Conservation (phyloP, 2,888 invertebrate genomes). For the Embidobia sp. region DNA sequence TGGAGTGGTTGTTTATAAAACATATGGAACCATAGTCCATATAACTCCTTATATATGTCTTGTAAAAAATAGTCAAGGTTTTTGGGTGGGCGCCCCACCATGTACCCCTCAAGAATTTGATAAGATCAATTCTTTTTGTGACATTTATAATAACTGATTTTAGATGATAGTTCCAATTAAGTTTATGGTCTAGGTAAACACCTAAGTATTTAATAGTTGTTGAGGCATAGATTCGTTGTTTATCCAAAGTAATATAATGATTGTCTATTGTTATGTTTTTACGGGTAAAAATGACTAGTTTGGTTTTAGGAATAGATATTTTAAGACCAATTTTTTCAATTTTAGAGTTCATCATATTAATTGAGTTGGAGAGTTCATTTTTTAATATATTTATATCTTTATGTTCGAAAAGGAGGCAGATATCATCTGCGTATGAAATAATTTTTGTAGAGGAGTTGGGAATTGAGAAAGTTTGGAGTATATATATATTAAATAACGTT, state of each 20-base stretch:
- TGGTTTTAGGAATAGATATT: constrained; percentile 14
- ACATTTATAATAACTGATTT: not conserved
- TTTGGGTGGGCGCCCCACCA: constrained; percentile 46
- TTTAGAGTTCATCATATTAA: not conserved
- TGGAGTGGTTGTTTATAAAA: not conserved
- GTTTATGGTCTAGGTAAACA: constrained; percentile 3
- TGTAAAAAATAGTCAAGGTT: constrained; percentile 15
- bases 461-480: not conserved
- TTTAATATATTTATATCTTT: not conserved
- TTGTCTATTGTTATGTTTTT: not conserved
- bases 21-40: constrained; percentile 9
- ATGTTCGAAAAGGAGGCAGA: not conserved
- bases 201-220: constrained; percentile 9
- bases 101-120: constrained; percentile 37
- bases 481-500: constrained; percentile 8
- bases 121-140: constrained; percentile 19
- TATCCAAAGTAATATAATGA: not conserved
- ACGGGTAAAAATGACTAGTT: constrained; percentile 19
- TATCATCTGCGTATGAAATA: constrained; percentile 13
- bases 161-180: not conserved
- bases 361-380: not conserved
- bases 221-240: not conserved
- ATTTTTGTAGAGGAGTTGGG: too few species aligned
- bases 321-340: constrained; percentile 6
- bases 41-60: constrained; percentile 3